Evolutionary conservation across 2,888 invertebrate genomes (phyloP), one percentile per base, ranked within the genome.

Genomic region (Dryococelus australis): DNA sequence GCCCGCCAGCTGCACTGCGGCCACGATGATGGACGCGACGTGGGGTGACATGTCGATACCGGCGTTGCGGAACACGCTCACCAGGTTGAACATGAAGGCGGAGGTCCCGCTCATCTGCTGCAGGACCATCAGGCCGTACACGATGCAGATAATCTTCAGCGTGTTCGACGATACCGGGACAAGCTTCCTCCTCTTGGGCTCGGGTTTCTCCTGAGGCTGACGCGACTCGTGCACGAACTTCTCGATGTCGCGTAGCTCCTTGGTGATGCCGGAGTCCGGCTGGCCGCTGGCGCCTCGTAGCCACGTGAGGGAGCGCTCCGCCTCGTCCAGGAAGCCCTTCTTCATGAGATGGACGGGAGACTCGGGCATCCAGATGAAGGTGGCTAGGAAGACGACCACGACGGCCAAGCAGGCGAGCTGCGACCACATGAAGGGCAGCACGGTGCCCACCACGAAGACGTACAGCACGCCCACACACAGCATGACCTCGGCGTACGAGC

Each of bases 61-160:
- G 5, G 88, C 89, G 26, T 89, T 80, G 84, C 89, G 47, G 80
- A 91, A 89, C 81, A 91, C 91, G 20, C 87, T 87, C 47, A 89
- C 95, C 0, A 97, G 79, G 89, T 91, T 92, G 87, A 92, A 91
- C 24, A 91, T 90, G 9, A 92, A 90, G 6, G 91, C 91, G 86
- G 91, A 91, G 35, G 91, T 89, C 5, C 92, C 92, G 84, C 91
- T 91, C 24, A 91, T 89, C 85, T 92, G 90, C 87, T 92, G 92
- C 87, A 91, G 91, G 2, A 93, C 92, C 92, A 94, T 93, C 86
- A 94, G 91, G n/a, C 90, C 90, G 26, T 91, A 81, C 12, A 89
- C 95, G 86, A 97, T 96, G 86, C 96, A 92, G 87, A 98, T 93
- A 0, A 97, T 97, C 91, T 94, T 95, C 78, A 95, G 94, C 12